These are phyloP conservation scores for Aphelenchoides besseyi DNA, from an alignment of 1,140 invertebrate species.

Conservation along the genomic window DNA sequence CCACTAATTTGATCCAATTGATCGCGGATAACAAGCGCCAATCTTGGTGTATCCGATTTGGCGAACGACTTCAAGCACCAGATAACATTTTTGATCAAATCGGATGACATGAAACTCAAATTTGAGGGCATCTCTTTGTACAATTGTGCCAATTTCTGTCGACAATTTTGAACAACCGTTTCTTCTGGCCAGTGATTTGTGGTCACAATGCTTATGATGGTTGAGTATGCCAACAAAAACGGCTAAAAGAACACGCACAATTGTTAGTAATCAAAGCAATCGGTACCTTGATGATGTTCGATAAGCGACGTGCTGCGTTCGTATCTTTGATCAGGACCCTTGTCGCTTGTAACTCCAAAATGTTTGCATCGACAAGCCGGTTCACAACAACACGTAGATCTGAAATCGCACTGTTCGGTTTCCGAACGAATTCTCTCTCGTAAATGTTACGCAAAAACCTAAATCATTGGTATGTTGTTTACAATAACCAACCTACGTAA, in stretches of 20 bases:
- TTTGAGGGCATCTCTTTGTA: not conserved
- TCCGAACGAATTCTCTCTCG: constrained; percentile 15
- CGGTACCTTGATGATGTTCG: not conserved
- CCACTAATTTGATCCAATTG: too few species aligned
- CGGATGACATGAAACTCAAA: not conserved
- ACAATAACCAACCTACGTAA: constrained; percentile 1
- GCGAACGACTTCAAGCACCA: not conserved
- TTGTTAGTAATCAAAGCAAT: not conserved
- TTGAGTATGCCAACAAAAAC: constrained; percentile 9
- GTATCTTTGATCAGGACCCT: not conserved
- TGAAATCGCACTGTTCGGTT: not conserved
- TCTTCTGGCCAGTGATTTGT: not conserved
- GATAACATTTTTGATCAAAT: constrained; percentile 19
- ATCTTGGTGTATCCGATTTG: too few species aligned
- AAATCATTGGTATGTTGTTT: not conserved
- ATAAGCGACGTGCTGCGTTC: not conserved
- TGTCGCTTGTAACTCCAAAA: not conserved
- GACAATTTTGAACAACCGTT: not conserved
- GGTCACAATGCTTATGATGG: constrained; percentile 4
- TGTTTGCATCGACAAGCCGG: not conserved
- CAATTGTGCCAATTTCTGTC: not conserved
- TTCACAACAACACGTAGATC: not conserved
- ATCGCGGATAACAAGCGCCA: too few species aligned
- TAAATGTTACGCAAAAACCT: constrained; percentile 14
- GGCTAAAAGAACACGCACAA: not conserved